Conservation (phyloP, 1,140 invertebrate genomes). For the Ectropis grisescens region DNA sequence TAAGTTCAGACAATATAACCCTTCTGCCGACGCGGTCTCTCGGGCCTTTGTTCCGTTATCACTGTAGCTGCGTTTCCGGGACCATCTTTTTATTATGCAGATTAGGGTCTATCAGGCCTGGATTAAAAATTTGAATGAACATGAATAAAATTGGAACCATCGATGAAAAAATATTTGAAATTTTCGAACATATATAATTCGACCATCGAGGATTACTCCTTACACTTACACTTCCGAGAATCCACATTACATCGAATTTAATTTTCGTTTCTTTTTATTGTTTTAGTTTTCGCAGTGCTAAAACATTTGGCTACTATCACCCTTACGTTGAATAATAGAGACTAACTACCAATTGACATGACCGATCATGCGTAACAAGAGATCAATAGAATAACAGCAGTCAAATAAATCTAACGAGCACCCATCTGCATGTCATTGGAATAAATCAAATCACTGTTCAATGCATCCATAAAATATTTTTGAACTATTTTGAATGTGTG, state of each 20-base stretch:
- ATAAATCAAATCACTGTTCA: slow-evolving; percentile 69
- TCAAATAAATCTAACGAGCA: slow-evolving; percentile 67
- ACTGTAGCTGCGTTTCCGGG: slow-evolving; percentile 47
- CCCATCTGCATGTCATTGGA: slow-evolving; percentile 66
- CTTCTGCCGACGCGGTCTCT: slow-evolving; percentile 39
- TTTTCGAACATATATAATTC: too few species aligned
- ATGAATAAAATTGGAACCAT: too few species aligned
- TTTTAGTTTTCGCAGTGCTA: too few species aligned
- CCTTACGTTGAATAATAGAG: slow-evolving; percentile 40
- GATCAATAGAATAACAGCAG: slow-evolving; percentile 60
- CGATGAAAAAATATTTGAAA: too few species aligned
- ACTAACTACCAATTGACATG: slow-evolving; percentile 62
- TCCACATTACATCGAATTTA: too few species aligned
- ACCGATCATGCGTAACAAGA: slow-evolving; percentile 58
- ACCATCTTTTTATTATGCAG: slow-evolving; percentile 64
- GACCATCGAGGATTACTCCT: too few species aligned
- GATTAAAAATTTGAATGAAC: slow-evolving; percentile 23
- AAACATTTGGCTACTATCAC: too few species aligned
- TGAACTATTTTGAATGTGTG: slow-evolving; percentile 63
- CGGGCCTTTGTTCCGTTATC: slow-evolving; percentile 43
- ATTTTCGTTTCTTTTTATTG: too few species aligned
- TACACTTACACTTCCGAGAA: too few species aligned
- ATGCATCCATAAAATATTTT: slow-evolving; percentile 67
- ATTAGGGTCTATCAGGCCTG: slow-evolving; percentile 51
- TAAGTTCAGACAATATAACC: slow-evolving; percentile 54